phyloP scores from a whole-genome alignment of 2,113 vertebrate species.

The Ptychochromis oligacanthus region DNA sequence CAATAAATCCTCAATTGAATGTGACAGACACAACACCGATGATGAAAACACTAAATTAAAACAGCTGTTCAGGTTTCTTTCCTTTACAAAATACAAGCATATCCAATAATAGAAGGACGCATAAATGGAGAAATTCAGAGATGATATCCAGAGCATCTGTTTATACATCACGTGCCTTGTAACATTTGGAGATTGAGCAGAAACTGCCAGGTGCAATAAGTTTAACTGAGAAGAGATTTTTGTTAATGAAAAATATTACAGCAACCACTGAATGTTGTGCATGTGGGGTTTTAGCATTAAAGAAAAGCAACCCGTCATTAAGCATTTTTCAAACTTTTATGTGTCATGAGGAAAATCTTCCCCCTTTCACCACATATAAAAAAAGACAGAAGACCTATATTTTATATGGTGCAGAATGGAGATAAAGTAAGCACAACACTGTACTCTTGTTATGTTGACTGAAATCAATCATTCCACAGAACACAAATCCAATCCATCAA shows the following conservation, averaged over 20 bases:
- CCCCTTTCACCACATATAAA: not conserved
- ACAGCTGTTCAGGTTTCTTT: slow-evolving; percentile 47
- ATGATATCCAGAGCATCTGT: slow-evolving; percentile 32
- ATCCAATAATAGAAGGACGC: slow-evolving; percentile 10
- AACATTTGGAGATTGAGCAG: not conserved
- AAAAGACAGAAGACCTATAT: not conserved
- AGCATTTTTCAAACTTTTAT: not conserved
- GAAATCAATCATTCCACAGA: not conserved
- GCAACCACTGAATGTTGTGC: not conserved
- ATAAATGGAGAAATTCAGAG: not conserved
- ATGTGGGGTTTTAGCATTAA: not conserved
- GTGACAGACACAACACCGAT: slow-evolving; percentile 31
- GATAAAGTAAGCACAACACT: not conserved
- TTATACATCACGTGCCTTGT: slow-evolving; percentile 1
- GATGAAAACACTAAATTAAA: slow-evolving; percentile 40
- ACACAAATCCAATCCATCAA: not conserved
- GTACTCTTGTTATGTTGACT: not conserved
- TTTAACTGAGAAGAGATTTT: not conserved
- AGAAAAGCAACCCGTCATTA: not conserved
- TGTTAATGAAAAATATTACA: not conserved
- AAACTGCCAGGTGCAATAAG: not conserved
- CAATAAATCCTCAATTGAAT: slow-evolving; percentile 11
- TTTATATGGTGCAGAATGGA: not conserved
- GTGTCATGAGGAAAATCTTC: not conserved
- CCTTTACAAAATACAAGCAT: not conserved